Conservation (phyloP, 2,797 vertebrate genomes). For the Amphiprion clarkii region DNA sequence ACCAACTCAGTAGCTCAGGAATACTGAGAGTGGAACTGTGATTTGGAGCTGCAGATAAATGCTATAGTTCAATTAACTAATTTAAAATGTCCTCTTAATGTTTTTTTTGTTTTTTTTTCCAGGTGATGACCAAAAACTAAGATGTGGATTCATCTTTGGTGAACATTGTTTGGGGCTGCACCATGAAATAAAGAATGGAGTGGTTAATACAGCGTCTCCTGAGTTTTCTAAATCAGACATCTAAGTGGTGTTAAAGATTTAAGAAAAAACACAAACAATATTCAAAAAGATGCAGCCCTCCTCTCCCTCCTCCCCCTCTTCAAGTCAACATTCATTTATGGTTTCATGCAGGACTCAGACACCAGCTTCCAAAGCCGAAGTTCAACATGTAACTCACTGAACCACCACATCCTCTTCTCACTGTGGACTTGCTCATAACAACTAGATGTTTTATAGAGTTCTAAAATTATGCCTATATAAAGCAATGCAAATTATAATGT, state of each 20-base stretch:
- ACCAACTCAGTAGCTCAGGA: neutral
- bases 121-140: conserved; percentile 81
- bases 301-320: too few relatives aligned
- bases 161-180: neutral
- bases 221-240: neutral
- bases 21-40: neutral
- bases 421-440: too few relatives aligned
- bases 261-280: too few relatives aligned
- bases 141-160: neutral
- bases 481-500: too few relatives aligned
- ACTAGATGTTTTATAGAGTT: too few relatives aligned
- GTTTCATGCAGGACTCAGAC: too few relatives aligned
- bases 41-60: neutral
- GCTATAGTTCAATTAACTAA: neutral
- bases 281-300: too few relatives aligned
- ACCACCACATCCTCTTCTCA: too few relatives aligned
- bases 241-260: neutral
- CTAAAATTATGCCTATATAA: too few relatives aligned
- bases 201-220: neutral
- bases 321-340: too few relatives aligned
- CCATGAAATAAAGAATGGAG: conserved; percentile 53
- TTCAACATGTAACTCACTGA: too few relatives aligned
- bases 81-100: neutral
- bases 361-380: too few relatives aligned
- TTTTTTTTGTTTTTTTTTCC: conserved; percentile 13